Percentiles rank a stretch among this genome's conserved stretches.
These are phyloP conservation scores for Microchrysa polita DNA, from an alignment of 2,888 invertebrate species.

Conservation along the genomic window DNA sequence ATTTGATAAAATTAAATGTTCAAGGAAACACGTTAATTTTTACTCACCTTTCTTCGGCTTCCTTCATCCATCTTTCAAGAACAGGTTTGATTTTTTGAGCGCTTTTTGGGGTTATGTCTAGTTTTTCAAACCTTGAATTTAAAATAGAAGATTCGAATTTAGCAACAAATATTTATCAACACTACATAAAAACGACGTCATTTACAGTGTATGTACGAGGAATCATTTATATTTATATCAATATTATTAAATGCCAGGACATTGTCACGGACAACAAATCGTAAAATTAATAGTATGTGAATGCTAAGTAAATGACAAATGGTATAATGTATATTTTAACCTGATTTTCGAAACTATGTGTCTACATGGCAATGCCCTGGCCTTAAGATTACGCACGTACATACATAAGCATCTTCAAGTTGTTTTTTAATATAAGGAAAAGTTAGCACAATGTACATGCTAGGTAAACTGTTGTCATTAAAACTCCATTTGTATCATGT, in stretches of 20 bases:
- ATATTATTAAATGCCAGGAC: slow-evolving; percentile 70
- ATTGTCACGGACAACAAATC: slow-evolving; percentile 67
- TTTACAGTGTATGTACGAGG: slow-evolving; percentile 42
- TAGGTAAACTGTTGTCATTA: not conserved
- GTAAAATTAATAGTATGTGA: not conserved
- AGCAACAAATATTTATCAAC: slow-evolving; percentile 14
- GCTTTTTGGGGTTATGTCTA: slow-evolving; percentile 99
- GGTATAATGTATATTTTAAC: slow-evolving; percentile 32
- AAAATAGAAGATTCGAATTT: slow-evolving; percentile 8
- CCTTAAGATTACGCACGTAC: slow-evolving; percentile 63
- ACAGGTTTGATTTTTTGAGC: slow-evolving; percentile 99
- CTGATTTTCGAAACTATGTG: slow-evolving; percentile 37
- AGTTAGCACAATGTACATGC: not conserved
- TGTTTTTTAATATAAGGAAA: not conserved
- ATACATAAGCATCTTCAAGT: slow-evolving; percentile 9
- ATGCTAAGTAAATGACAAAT: slow-evolving; percentile 27
- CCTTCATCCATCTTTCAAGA: slow-evolving; percentile 98
- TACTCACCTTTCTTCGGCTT: slow-evolving; percentile 93
- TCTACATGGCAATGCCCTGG: slow-evolving; percentile 90
- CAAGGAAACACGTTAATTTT: slow-evolving; percentile 1
- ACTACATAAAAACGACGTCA: slow-evolving; percentile 21
- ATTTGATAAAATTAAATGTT: too few relatives aligned
- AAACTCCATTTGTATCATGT: not conserved
- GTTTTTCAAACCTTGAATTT: slow-evolving; percentile 89
- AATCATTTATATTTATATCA: slow-evolving; percentile 46